Evolutionary conservation across 2,113 vertebrate genomes (phyloP).

Genomic region (Glaucomys volans): DNA sequence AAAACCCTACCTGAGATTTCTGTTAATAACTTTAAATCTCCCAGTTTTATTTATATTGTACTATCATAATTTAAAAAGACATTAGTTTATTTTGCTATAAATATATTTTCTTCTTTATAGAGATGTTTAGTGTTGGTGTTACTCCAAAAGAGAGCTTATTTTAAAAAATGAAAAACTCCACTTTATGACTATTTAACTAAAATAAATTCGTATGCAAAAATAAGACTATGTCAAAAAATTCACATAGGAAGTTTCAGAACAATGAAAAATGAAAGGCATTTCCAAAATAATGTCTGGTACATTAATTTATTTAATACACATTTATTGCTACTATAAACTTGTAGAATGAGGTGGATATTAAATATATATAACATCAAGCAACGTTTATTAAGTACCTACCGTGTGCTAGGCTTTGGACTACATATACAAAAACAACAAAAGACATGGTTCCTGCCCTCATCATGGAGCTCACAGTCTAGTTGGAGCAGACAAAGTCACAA

Average conservation of each 20-base stretch:
- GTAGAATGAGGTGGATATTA: constrained; percentile 15
- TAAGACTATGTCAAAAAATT: not conserved
- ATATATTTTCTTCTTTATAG: constrained; percentile 19
- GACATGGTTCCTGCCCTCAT: constrained; percentile 46
- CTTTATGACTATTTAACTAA: not conserved
- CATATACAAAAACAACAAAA: not conserved
- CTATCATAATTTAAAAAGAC: not conserved
- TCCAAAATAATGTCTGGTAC: constrained; percentile 20
- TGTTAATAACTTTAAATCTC: not conserved
- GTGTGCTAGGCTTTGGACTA: constrained; percentile 16
- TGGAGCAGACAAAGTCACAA: constrained; percentile 35
- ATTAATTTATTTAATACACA: constrained; percentile 66
- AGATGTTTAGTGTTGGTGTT: not conserved
- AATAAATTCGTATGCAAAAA: constrained; percentile 29
- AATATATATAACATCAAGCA: constrained; percentile 51
- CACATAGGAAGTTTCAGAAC: not conserved
- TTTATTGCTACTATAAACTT: constrained; percentile 39
- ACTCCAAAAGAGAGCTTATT: constrained; percentile 5
- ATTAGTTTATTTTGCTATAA: not conserved
- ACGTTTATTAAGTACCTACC: constrained; percentile 68
- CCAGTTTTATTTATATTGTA: not conserved
- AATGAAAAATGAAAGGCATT: constrained; percentile 56
- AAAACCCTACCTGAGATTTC: constrained; percentile 15
- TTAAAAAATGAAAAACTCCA: constrained; percentile 1
- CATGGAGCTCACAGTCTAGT: constrained; percentile 68